Base-by-base conservation (phyloP, 2,797 vertebrate genomes). In the Enteromius viviparus region DNA sequence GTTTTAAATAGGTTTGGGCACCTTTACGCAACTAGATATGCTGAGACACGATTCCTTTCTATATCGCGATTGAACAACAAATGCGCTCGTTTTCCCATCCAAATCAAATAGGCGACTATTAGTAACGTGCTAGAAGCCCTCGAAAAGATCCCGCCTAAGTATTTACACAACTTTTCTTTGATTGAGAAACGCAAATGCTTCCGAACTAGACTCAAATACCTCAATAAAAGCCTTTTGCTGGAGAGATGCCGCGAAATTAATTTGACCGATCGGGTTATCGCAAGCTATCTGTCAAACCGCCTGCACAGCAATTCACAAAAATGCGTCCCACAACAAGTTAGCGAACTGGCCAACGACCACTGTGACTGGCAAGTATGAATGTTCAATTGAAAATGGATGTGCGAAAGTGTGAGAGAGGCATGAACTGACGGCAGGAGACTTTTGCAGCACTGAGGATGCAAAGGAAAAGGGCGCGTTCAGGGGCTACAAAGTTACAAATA, bases 401-500 rank as follows among this genome's bases (percentile, higher is more conserved):
- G 76, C 42, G 55, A 34, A 84, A 85, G 86, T 82, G 32, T 72
- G 83, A 80, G 76, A 15, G 69, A 29, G n/a, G 51, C 64, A 29
- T 49, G 40, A 37, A 83, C 58, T 80, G 77, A n/a, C 53, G 65
- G 40, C 65, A 19, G 74, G 69, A 23, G 53, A 83, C 81, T 83
- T 86, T 71, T 66, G 64, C 74, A 81, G 69, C 76, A 82, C 62
- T 76, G 65, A 83, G 62, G 45, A 84, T 87, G 86, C 74, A 58
- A 85, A 83, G 53, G 78, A 92, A 88, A 94, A 95, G 94, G 94
- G 95, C 95, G 95, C 95, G 95, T 95, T 95, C 93, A 91, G 82
- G 92, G 89, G 94, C 95, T 95, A 92, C 96, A 97, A 98, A 98
- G 96, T 97, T 98, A 95, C 95, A 96, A 97, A 97, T 94, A 97